Evolutionary conservation across 2,888 invertebrate species (phyloP), one percentile per base, ranked within the genome.

Genomic region (Orchestes rusci): DNA sequence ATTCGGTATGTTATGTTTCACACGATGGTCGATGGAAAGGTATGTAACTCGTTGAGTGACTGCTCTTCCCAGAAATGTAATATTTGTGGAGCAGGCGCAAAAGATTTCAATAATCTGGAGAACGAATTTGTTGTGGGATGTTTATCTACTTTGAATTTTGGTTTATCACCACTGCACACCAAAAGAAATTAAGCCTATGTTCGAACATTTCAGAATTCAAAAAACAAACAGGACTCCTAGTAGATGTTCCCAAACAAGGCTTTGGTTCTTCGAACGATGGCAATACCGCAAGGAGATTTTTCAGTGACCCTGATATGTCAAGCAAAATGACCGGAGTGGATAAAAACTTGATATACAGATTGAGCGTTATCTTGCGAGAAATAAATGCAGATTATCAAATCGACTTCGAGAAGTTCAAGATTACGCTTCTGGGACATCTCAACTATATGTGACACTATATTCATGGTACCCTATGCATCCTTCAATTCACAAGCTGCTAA

Each of bases 51-150:
- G 15, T 4, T 32, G 13, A 13, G 15, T 15, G 15, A 32, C 10
- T 32, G 15, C 32, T 32, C 32, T 32, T 32, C 36, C n/a, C 36
- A 36, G 27, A 3, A 20, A 20, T 36, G 23, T 20, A 23, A 36
- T 20, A 36, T 36, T 4, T 36, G 36, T 13, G 15, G 20, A 36
- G 36, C 23, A 19, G 20, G 20, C 13, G 15, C 36, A n/a, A 36
- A 36, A 20, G 36, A 36, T 20, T 20, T 36, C 12, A 36, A 36
- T 20, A 36, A 36, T 20, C 32, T 32, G 16, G 32, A 32, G 16
- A 3, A 32, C 8, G 5, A 12, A 8, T 32, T 4, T 32, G 15
- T 3, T 16, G 5, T 8, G 16, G 16, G 16, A 32, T 7, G 10
- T 7, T 16, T 13, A 15, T 32, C 32, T 15, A 3, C 32, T 32